phyloP scores from a whole-genome alignment of 2,888 invertebrate genomes.

The Scotopteryx bipunctaria region DNA sequence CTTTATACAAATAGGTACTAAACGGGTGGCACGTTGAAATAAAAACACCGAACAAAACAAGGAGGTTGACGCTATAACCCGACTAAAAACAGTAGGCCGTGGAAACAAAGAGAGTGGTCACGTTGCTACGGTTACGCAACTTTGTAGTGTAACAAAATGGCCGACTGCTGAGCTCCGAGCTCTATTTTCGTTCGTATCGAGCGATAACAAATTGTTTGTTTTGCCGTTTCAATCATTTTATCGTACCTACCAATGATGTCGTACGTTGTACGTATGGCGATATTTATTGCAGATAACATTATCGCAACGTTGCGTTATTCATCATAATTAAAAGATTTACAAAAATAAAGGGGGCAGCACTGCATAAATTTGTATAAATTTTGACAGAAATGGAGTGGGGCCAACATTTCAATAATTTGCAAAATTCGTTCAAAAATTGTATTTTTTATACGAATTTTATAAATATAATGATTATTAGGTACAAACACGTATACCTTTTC shows the following conservation, averaged over 20 bases:
- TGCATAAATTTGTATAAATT: background rate
- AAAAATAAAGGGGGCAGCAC: background rate
- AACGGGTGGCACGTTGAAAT: conserved; percentile 59
- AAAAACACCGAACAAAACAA: conserved; percentile 72
- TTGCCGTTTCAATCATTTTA: conserved; percentile 31
- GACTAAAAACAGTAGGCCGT: conserved; percentile 48
- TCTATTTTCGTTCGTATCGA: conserved; percentile 46
- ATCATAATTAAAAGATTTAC: background rate
- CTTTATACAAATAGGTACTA: conserved; percentile 56
- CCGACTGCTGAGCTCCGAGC: conserved; percentile 17
- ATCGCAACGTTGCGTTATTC: background rate
- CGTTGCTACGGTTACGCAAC: conserved; percentile 38
- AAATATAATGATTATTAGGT: too few relatives aligned
- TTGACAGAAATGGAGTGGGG: conserved; percentile 16
- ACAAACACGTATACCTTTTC: too few relatives aligned
- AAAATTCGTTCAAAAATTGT: background rate
- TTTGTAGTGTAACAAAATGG: conserved; percentile 36
- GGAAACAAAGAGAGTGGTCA: conserved; percentile 58
- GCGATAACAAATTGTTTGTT: conserved; percentile 51
- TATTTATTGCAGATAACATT: background rate
- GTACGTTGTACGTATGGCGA: background rate
- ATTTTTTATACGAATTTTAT: background rate
- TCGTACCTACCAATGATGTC: background rate
- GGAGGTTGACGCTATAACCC: conserved; percentile 64
- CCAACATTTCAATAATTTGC: conserved; percentile 11